Conservation (phyloP, 2,888 invertebrate genomes). For the Leucoptera coffeella region DNA sequence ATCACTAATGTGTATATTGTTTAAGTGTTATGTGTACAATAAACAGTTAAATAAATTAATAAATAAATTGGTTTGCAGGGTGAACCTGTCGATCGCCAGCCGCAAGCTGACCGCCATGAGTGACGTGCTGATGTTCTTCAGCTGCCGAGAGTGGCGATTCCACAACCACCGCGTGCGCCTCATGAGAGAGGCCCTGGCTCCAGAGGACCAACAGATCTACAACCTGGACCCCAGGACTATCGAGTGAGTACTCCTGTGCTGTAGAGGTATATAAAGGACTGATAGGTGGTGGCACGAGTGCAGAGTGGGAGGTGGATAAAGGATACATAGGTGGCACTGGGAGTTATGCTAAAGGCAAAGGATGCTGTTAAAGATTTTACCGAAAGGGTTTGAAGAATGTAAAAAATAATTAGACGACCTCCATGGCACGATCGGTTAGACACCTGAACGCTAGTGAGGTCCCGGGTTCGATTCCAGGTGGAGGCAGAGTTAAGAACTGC, state of each 20-base stretch:
- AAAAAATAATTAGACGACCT: too few species aligned
- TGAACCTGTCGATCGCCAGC: slow-evolving; percentile 60
- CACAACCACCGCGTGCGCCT: slow-evolving; percentile 43
- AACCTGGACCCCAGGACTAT: slow-evolving; percentile 28
- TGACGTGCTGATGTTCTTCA: slow-evolving; percentile 61
- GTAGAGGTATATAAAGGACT: too few species aligned
- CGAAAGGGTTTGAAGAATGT: neutral
- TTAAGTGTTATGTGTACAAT: too few species aligned
- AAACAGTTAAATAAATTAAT: too few species aligned
- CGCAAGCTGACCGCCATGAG: slow-evolving; percentile 56
- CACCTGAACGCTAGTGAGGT: too few species aligned
- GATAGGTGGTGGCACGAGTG: too few species aligned
- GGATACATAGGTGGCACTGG: too few species aligned
- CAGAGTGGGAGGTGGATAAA: too few species aligned
- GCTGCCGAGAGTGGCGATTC: slow-evolving; percentile 63
- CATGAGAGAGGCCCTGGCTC: slow-evolving; percentile 28
- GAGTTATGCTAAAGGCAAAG: neutral
- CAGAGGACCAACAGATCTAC: slow-evolving; percentile 29
- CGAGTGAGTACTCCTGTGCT: slow-evolving; percentile 18
- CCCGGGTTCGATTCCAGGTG: too few species aligned
- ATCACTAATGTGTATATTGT: too few species aligned
- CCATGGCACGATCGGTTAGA: too few species aligned
- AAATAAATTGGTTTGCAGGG: slow-evolving; percentile 16
- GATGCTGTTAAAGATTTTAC: neutral
- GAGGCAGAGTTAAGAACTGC: too few species aligned